phyloP scores from a whole-genome alignment of 2,113 vertebrate genomes.

The Halcyon senegalensis region DNA sequence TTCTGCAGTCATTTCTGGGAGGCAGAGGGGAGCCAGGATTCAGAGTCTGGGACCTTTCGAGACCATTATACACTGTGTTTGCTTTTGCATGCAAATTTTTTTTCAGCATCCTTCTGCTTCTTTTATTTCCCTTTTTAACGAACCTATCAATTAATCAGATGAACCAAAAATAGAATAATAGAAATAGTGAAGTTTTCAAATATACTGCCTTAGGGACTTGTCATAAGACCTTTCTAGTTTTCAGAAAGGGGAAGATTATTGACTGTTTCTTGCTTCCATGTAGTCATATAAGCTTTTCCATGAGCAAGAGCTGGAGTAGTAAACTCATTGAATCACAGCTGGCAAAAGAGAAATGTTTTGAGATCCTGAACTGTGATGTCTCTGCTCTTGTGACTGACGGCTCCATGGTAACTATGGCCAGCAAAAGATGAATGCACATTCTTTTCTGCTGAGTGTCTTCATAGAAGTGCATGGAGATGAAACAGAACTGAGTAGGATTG shows the following conservation, averaged over 20 bases:
- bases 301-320: background rate
- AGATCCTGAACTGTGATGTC: background rate
- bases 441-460: background rate
- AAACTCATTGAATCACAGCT: background rate
- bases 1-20: background rate
- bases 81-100: constrained; percentile 1
- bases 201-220: background rate
- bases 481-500: background rate
- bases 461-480: background rate
- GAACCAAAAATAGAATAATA: constrained; percentile 19
- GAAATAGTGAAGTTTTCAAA: background rate
- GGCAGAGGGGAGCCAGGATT: background rate
- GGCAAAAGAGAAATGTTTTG: background rate
- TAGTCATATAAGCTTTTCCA: background rate
- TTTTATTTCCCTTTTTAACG: constrained; percentile 32
- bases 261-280: background rate
- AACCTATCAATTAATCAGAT: constrained; percentile 40
- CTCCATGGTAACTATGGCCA: background rate
- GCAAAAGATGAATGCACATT: background rate
- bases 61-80: background rate
- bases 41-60: background rate
- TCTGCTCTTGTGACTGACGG: background rate
- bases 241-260: background rate
- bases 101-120: background rate
- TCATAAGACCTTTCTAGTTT: background rate